phyloP scores from a whole-genome alignment of 37 sponge, comb jelly and placozoan species.

The Crambe crambe region DNA sequence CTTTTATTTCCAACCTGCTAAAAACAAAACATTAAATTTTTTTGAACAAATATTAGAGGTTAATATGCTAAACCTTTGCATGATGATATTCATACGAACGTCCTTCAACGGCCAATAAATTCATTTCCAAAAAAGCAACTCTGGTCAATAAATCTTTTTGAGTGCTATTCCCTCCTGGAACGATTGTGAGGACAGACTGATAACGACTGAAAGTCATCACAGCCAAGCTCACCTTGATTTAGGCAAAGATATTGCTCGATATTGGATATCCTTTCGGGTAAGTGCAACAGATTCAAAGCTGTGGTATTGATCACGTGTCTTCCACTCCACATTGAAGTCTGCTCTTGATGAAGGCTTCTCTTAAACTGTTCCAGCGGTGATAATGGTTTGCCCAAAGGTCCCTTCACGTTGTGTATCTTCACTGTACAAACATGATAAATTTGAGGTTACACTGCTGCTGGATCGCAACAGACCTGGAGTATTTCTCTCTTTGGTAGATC shows the following conservation, averaged over 20 bases:
- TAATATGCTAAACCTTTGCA: neutral
- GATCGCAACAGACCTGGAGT: constrained; percentile 18
- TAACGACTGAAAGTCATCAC: neutral
- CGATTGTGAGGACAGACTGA: neutral
- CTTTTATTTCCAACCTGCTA: constrained; percentile 12
- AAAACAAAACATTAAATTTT: neutral
- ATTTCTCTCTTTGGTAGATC: constrained; percentile 25
- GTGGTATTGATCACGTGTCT: neutral
- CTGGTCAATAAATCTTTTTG: constrained; percentile 46
- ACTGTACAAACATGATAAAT: constrained; percentile 2
- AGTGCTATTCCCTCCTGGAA: constrained; percentile 2
- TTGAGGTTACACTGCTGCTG: too few relatives aligned
- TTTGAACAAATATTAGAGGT: neutral
- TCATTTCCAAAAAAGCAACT: constrained; percentile 36
- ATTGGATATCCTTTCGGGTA: constrained; percentile 36
- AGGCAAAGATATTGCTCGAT: constrained; percentile 36
- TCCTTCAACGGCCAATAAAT: constrained; percentile 44
- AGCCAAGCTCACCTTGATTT: constrained; percentile 16
- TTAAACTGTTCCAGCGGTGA: constrained; percentile 39
- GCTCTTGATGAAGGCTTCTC: constrained; percentile 25
- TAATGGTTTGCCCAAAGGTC: constrained; percentile 22
- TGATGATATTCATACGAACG: constrained; percentile 25
- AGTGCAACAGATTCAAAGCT: constrained; percentile 5
- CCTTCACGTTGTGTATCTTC: constrained; percentile 14
- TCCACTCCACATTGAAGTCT: neutral